phyloP scores from a whole-genome alignment of 2,888 invertebrate species.

The Meteorus cinctellus region DNA sequence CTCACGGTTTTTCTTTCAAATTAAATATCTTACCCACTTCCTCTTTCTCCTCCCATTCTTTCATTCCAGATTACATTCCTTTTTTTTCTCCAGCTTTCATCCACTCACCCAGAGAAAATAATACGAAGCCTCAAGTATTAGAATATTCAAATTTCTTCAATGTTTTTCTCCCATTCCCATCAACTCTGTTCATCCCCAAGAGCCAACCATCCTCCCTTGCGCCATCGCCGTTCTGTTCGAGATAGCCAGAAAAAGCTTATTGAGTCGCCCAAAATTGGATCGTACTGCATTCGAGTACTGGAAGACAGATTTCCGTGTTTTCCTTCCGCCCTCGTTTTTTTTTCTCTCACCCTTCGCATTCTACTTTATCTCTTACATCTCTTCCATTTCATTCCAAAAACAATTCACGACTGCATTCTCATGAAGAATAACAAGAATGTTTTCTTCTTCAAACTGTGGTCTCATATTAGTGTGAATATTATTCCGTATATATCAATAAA shows the following conservation, averaged over 20 bases:
- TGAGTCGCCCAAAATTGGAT: slow-evolving; percentile 48
- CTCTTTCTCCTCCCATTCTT: not conserved
- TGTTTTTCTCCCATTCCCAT: slow-evolving; percentile 45
- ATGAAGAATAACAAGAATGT: not conserved
- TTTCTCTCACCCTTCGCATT: not conserved
- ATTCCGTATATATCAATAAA: slow-evolving; percentile 21
- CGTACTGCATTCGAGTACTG: slow-evolving; percentile 24
- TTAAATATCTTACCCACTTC: slow-evolving; percentile 14
- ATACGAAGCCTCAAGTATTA: slow-evolving; percentile 44
- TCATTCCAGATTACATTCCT: slow-evolving; percentile 16
- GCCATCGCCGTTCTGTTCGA: not conserved
- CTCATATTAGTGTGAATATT: not conserved
- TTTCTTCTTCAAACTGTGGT: not conserved
- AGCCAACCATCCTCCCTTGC: slow-evolving; percentile 8
- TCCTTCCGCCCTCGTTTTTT: not conserved
- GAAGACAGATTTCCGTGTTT: slow-evolving; percentile 2
- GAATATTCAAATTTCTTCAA: slow-evolving; percentile 49
- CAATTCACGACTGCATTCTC: not conserved
- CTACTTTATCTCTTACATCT: not conserved
- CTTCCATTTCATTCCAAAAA: not conserved
- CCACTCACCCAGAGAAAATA: slow-evolving; percentile 42
- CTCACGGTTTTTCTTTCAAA: slow-evolving; percentile 21
- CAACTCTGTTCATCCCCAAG: slow-evolving; percentile 22
- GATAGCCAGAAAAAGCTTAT: slow-evolving; percentile 36
- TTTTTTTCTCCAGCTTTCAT: slow-evolving; percentile 21